Base-by-base conservation (phyloP, 2,888 invertebrate genomes). In the Xestia xanthographa region DNA sequence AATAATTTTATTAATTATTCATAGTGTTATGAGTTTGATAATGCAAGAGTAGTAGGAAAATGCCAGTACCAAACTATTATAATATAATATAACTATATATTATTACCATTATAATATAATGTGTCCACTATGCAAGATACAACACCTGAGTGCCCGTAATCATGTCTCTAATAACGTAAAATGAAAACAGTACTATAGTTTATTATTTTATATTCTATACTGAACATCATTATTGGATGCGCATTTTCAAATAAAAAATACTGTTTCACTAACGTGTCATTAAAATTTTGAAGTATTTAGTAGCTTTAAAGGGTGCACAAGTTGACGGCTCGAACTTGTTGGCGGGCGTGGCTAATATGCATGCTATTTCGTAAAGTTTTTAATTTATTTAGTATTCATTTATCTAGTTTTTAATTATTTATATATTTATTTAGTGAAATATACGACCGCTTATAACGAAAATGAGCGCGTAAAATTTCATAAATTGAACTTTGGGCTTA, bases 1-100 rank as follows among this genome's bases (percentile, higher is more conserved):
- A 56, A 72, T 70, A 62, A 26, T 53, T 66, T 22, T 53, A 43
- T 43, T 45, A 8, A 63, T 43, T 45, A 63, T 41, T 12, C 48
- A 65, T 65, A 63, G 63, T 66, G 12, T 50, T 34, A 63, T 66
- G 58, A 76, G n/a, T 72, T 60, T 65, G n/a, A 69, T 62, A 67
- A 66, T 60, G 62, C 50, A 82, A 72, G 65, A 73, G 60, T 67
- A 87, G 79, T 79, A 72, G 77, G 58, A 79, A 82, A 87, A 82
- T 53, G 75, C 67, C 80, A 83, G 83, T n/a, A n/a, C n/a, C n/a
- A n/a, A n/a, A n/a, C n/a, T 34, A 34, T 34, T 34, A 34, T 34
- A 34, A 34, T 34, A 34, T 34, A 34, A 34, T 34, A 34, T 34
- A 34, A 34, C 34, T 34, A 34, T 34, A 34, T 3, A 34, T 34